Base-by-base conservation (phyloP, 2,797 vertebrate genomes). In the Loris lydekkerianus region DNA sequence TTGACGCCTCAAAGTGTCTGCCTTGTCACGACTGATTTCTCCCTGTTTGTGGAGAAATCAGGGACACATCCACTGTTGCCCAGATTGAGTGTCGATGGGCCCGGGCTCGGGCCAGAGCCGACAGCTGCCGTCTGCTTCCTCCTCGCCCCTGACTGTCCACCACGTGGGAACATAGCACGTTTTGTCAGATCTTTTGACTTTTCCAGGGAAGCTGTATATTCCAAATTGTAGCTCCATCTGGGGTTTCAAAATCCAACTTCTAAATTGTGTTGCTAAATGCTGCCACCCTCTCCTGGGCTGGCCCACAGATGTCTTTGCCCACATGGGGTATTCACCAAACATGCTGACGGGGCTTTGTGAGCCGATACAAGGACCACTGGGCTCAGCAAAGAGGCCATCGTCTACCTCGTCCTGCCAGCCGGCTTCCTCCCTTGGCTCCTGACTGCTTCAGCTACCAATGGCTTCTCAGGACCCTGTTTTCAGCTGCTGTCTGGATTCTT, bases 21-120 rank as follows among this genome's bases (percentile, higher is more conserved):
- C 40, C 76, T 61, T 25, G 34, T 69, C 85, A 81, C 13, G 49
- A 60, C 91, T 0, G 40, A 69, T 31, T 91, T 82, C 88, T 23
- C 77, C 91, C 56, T 93, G 56, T 85, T 94, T 96, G 90, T 83
- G 69, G 58, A 86, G 93, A 94, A 87, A 69, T 65, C 73, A 70
- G 60, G 85, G 23, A 81, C 91, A 21, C 27, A 29, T 77, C 31
- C 69, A 2, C 34, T 2, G 90, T 82, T 88, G 95, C 85, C 63
- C 0, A 3, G 91, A 91, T 73, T 0, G 0, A 61, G 89, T 69
- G 46, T 2, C 17, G 1, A 15, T 3, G 72, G 65, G 20, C 13
- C 27, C 2, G 1, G 80, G 34, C 53, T 86, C 2, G 1, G 34
- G n/a, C 76, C 1, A 0, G 53, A 46, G 69, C 25, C 0, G 1